Percentiles rank a stretch among this genome's conserved stretches.
These are phyloP conservation scores for Aldrovandia affinis DNA, from an alignment of 2,797 vertebrate genomes.

Conservation along the genomic window DNA sequence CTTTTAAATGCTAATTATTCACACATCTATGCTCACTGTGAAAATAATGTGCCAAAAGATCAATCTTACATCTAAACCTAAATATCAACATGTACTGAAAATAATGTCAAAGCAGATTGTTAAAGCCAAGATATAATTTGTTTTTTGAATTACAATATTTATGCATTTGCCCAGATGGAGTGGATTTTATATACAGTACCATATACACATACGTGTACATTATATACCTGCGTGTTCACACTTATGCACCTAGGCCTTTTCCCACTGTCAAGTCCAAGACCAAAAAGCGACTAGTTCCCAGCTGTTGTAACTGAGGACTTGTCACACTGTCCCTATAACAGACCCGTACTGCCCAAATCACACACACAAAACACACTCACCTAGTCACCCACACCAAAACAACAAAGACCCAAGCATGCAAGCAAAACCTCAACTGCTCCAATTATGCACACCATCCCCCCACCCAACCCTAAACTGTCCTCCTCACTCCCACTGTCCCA, in stretches of 20 bases:
- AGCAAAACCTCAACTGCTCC: not conserved
- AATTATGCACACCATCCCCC: not conserved
- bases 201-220: too few relatives aligned
- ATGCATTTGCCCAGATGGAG: too few relatives aligned
- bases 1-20: not conserved
- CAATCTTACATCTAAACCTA: not conserved
- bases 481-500: not conserved
- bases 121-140: too few relatives aligned
- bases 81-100: not conserved
- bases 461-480: not conserved
- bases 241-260: too few relatives aligned
- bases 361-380: not conserved
- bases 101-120: not conserved
- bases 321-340: too few relatives aligned
- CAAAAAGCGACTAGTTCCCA: too few relatives aligned
- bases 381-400: not conserved
- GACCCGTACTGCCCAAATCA: not conserved
- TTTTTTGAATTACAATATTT: too few relatives aligned
- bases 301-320: too few relatives aligned
- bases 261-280: too few relatives aligned
- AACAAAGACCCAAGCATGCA: too few relatives aligned
- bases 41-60: not conserved
- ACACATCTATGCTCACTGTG: not conserved
- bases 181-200: too few relatives aligned
- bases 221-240: too few relatives aligned